A percentile compares a stretch with the other conserved stretches of the same genome.
phyloP scores from a whole-genome alignment of 2,888 invertebrate species.

The Pristionchus mayeri region DNA sequence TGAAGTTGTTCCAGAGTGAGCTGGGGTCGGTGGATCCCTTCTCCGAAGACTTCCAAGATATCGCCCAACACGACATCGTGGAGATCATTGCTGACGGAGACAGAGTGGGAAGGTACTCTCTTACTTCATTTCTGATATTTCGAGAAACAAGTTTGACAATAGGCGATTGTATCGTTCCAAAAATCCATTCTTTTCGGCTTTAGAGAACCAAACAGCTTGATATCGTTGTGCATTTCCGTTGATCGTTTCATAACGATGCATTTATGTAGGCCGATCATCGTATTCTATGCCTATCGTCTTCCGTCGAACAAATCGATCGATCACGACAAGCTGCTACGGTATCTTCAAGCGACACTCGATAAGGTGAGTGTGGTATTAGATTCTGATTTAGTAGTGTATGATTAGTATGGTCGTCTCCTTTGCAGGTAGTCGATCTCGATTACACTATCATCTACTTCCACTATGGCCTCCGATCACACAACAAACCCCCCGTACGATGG shows the following conservation, averaged over 20 bases:
- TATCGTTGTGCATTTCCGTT: background rate
- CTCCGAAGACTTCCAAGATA: slow-evolving; percentile 79
- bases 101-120: slow-evolving; percentile 69
- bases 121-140: no score
- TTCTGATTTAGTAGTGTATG: background rate
- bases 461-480: slow-evolving; percentile 93
- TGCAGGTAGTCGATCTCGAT: slow-evolving; percentile 92
- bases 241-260: no score
- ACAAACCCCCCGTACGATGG: slow-evolving; percentile 95
- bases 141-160: no score
- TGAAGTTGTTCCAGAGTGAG: slow-evolving; percentile 38
- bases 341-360: slow-evolving; percentile 61
- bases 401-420: background rate
- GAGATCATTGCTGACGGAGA: slow-evolving; percentile 83
- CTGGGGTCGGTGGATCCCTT: slow-evolving; percentile 62
- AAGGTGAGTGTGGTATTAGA: slow-evolving; percentile 53
- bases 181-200: no score
- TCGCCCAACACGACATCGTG: slow-evolving; percentile 85
- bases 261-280: slow-evolving; percentile 87
- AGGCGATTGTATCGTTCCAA: no score
- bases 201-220: background rate
- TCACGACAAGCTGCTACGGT: slow-evolving; percentile 85
- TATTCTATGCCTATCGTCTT: slow-evolving; percentile 92
- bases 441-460: slow-evolving; percentile 98
- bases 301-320: slow-evolving; percentile 87